These are phyloP conservation scores for Sphinx pinastri DNA, from an alignment of 2,888 invertebrate species.

Conservation along the genomic window DNA sequence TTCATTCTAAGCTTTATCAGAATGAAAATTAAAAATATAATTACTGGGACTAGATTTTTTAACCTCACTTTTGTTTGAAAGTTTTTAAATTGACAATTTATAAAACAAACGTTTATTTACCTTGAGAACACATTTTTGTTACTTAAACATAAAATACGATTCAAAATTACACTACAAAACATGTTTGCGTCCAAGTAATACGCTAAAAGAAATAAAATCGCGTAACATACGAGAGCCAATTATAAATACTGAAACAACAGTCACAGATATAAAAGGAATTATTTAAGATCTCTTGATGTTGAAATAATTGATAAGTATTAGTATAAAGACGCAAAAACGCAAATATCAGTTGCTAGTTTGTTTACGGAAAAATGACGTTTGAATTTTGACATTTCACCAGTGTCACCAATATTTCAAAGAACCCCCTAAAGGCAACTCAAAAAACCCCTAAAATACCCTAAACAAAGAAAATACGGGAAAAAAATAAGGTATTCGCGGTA, in stretches of 20 bases:
- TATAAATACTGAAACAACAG: conserved; percentile 4
- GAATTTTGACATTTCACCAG: too few relatives aligned
- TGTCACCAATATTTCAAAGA: too few relatives aligned
- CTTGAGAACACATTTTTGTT: conserved; percentile 18
- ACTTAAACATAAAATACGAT: conserved; percentile 21
- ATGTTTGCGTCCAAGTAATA: background rate
- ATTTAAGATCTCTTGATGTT: background rate
- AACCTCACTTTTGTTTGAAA: background rate
- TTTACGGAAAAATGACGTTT: background rate
- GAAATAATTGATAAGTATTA: background rate
- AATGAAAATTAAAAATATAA: too few relatives aligned
- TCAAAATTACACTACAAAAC: conserved; percentile 8
- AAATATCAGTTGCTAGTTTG: background rate
- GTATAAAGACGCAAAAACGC: too few relatives aligned
- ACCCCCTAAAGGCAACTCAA: too few relatives aligned
- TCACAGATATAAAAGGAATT: conserved; percentile 1
- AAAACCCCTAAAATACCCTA: too few relatives aligned
- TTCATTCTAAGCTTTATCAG: too few relatives aligned
- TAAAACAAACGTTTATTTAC: background rate
- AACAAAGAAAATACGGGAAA: too few relatives aligned
- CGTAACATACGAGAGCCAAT: background rate
- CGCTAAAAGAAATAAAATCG: background rate
- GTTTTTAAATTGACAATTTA: background rate
- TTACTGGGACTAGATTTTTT: background rate
- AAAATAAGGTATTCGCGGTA: too few relatives aligned